phyloP scores from a whole-genome alignment of 2,113 vertebrate genomes.

The Cheirogaleus medius region DNA sequence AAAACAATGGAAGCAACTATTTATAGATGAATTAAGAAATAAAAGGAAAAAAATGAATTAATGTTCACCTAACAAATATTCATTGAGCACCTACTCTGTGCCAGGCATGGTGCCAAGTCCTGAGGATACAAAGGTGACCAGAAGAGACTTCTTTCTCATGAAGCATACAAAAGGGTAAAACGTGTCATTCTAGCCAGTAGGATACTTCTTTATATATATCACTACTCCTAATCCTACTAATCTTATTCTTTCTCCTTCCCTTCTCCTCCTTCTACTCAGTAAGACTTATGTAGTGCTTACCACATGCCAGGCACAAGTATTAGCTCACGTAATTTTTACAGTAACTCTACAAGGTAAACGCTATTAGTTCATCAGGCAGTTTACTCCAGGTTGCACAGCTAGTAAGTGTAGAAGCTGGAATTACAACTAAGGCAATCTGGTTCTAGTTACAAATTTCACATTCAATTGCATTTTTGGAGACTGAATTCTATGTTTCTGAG shows the following conservation, averaged over 20 bases:
- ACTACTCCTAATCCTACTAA: neutral
- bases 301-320: neutral
- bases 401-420: neutral
- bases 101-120: neutral
- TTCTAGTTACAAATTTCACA: neutral
- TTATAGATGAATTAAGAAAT: neutral
- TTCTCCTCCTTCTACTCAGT: neutral
- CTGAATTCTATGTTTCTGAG: neutral
- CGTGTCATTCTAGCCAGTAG: neutral
- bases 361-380: neutral
- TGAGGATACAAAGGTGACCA: neutral
- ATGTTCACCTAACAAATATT: neutral
- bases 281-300: neutral
- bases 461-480: neutral
- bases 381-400: neutral
- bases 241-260: neutral
- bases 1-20: neutral
- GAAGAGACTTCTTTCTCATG: neutral
- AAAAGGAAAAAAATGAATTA: neutral
- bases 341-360: neutral
- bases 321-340: neutral
- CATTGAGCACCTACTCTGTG: neutral
- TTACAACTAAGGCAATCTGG: neutral
- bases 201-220: neutral
- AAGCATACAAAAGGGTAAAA: neutral